Evolutionary conservation across 2,888 invertebrate genomes (phyloP).

Genomic region (Pemphredon lugubris): DNA sequence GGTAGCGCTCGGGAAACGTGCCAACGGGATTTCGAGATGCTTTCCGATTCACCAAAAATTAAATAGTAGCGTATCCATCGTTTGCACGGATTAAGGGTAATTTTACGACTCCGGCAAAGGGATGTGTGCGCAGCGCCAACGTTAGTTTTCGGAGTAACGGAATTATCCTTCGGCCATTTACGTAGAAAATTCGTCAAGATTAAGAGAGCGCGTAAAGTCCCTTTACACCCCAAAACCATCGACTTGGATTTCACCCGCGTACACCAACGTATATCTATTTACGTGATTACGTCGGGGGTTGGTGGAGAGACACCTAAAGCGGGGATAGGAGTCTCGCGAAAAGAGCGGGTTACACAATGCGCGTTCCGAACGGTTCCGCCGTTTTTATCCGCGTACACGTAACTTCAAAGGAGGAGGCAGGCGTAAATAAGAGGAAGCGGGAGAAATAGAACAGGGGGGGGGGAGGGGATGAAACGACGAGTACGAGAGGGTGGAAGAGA

Average conservation of each 20-base stretch:
- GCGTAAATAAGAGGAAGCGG: conserved; percentile 48
- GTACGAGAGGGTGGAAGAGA: conserved; percentile 42
- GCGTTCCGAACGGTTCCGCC: conserved; percentile 37
- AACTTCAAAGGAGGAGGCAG: conserved; percentile 60
- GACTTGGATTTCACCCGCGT: conserved; percentile 17
- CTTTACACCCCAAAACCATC: background rate
- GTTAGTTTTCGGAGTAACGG: no score
- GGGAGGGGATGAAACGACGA: conserved; percentile 14
- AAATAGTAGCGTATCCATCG: no score
- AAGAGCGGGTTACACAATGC: conserved; percentile 35
- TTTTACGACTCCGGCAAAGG: no score
- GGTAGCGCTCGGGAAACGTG: no score
- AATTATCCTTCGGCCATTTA: no score
- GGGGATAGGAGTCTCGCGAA: conserved; percentile 27
- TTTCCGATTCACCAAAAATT: no score
- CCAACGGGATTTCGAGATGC: no score
- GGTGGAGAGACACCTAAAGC: background rate
- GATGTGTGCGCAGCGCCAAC: no score
- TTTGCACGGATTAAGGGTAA: no score
- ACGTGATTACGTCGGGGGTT: background rate
- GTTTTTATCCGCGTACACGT: conserved; percentile 47
- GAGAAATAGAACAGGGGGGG: conserved; percentile 2
- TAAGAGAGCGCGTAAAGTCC: background rate
- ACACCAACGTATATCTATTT: background rate
- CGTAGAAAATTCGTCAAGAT: no score